Evolutionary conservation across 2,888 invertebrate genomes (phyloP), one percentile per base, ranked within the genome.

Genomic region (Leucozona laternaria): DNA sequence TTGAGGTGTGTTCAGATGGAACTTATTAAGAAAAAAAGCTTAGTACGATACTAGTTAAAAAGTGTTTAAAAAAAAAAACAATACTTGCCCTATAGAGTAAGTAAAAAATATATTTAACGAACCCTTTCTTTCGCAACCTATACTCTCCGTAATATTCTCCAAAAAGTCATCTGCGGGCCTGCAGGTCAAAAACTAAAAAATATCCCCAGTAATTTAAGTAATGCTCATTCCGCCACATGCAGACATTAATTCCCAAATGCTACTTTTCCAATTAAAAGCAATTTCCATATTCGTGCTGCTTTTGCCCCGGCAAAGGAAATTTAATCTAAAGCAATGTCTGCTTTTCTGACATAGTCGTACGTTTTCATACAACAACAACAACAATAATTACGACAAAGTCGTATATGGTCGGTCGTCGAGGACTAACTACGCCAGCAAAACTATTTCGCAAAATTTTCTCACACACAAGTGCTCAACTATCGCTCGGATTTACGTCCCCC

Each of bases 201-300:
- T 13, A 37, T 4, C 6, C 25, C 6, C 25, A 43, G n/a, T 25
- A 53, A 15, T 17, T 43, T 3, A 48, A 28, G 28, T 66, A 43
- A 50, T 53, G 31, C 20, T 37, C 43, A 75, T 17, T 68, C 62
- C 68, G 22, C 20, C 28, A 55, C 43, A 31, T 37, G 22, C 50
- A 55, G n/a, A 31, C 40, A 57, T 66, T 58, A 82, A 71, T 58
- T 77, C 34, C 64, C 22, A 66, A 81, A 77, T 71, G 79, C 83
- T 75, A 75, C 75, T 84, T 64, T 79, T 58, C 84, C 84, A 85
- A 85, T 85, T 85, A 85, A 80, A 72, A 72, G 28, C 84, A 85
- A 80, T 80, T 85, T 85, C 76, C 76, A 80, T 72, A 84, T 72
- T 66, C 48, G 53, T 66, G 60, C 79, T 66, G 60, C 79, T 20